A percentile compares a stretch with the other conserved stretches of the same genome.
phyloP scores from a whole-genome alignment of 2,797 vertebrate genomes.

The Toxotes lorentzi region DNA sequence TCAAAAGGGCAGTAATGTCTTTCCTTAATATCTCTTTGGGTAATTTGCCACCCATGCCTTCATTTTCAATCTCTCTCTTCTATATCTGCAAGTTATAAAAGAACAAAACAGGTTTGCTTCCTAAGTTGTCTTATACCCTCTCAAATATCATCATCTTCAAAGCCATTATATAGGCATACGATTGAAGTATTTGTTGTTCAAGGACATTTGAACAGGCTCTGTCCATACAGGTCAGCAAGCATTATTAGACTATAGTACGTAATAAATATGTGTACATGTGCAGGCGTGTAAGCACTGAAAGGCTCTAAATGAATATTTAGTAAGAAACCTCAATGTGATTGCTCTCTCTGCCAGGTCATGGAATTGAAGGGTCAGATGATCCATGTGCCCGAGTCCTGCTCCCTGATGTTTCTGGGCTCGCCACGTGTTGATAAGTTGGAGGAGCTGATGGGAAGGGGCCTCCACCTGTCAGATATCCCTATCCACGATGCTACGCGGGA shows the following conservation, averaged over 20 bases:
- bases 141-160: too few relatives aligned
- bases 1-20: slow-evolving; percentile 38
- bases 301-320: not conserved
- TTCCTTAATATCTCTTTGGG: slow-evolving; percentile 20
- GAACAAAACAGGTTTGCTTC: not conserved
- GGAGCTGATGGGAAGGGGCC: slow-evolving; percentile 96
- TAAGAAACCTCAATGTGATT: not conserved
- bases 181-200: not conserved
- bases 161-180: not conserved
- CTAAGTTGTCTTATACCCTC: not conserved
- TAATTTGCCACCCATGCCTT: slow-evolving; percentile 13
- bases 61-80: slow-evolving; percentile 26
- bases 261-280: not conserved
- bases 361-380: slow-evolving; percentile 99
- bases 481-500: slow-evolving; percentile 98
- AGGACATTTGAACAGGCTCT: slow-evolving; percentile 11
- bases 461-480: slow-evolving; percentile 97
- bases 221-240: not conserved
- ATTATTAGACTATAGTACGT: slow-evolving; percentile 13
- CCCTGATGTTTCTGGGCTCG: slow-evolving; percentile 95
- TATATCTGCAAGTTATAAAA: slow-evolving; percentile 8
- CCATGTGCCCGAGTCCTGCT: slow-evolving; percentile 94
- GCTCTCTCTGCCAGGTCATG: slow-evolving; percentile 89
- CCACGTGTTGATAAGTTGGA: slow-evolving; percentile 98
- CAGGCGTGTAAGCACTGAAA: not conserved